Evolutionary conservation across 2,888 invertebrate species (phyloP).

Genomic region (Eupelmus urozonus): DNA sequence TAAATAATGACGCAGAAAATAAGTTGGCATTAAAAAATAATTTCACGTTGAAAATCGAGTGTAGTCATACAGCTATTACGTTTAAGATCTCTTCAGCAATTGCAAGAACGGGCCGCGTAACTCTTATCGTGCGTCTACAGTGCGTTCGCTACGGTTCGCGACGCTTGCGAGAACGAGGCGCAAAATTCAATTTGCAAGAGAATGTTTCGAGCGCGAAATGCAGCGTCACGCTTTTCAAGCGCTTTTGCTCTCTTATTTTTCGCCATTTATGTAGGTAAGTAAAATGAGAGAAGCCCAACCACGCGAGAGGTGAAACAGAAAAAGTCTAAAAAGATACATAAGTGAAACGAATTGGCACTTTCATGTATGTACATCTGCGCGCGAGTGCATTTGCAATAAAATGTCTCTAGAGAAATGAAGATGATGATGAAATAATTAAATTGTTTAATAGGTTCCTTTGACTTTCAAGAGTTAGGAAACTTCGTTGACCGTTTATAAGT

Average conservation of each 20-base stretch:
- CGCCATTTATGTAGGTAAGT: too few relatives aligned
- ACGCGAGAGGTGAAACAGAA: neutral
- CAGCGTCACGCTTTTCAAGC: conserved; percentile 53
- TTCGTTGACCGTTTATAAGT: conserved; percentile 20
- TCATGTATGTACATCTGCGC: conserved; percentile 1
- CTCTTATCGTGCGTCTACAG: conserved; percentile 43
- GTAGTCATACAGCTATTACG: neutral
- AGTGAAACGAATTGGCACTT: conserved; percentile 45
- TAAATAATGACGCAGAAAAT: conserved; percentile 13
- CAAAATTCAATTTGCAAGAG: conserved; percentile 56
- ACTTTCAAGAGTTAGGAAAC: too few relatives aligned
- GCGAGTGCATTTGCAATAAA: too few relatives aligned
- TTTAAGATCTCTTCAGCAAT: too few relatives aligned
- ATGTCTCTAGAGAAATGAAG: conserved; percentile 33
- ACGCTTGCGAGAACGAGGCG: neutral
- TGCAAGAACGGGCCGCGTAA: conserved; percentile 34
- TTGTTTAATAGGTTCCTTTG: conserved; percentile 16
- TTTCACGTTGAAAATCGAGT: conserved; percentile 43
- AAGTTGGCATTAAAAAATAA: conserved; percentile 30
- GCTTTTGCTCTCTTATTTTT: neutral
- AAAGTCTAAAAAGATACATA: conserved; percentile 4
- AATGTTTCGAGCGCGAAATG: conserved; percentile 53
- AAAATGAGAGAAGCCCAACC: neutral
- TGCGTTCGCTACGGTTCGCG: neutral
- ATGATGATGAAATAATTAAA: neutral